Conservation (phyloP, 2,888 invertebrate species). For the Acanthosepion lycidas region DNA sequence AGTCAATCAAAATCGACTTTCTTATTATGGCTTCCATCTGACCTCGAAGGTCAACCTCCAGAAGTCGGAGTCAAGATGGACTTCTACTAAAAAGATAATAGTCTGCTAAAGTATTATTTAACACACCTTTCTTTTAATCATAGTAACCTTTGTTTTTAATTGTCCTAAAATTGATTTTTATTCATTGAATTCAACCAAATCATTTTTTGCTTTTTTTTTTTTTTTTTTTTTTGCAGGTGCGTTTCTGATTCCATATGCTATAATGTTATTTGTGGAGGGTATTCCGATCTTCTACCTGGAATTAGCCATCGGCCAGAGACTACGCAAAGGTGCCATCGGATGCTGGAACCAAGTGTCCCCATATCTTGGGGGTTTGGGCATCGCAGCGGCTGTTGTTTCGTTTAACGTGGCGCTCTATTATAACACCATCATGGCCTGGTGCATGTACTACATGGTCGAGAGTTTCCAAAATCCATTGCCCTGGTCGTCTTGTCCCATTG, state of each 20-base stretch:
- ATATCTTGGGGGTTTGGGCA: slow-evolving; percentile 93
- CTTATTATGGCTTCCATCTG: too few species aligned
- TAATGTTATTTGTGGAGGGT: slow-evolving; percentile 89
- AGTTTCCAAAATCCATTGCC: slow-evolving; percentile 90
- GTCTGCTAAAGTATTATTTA: too few species aligned
- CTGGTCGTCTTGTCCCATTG: slow-evolving; percentile 87
- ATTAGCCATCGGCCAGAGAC: slow-evolving; percentile 93
- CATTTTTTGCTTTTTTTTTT: too few species aligned
- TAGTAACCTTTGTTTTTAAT: too few species aligned
- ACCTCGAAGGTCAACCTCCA: too few species aligned
- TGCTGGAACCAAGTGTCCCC: slow-evolving; percentile 96
- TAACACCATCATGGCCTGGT: slow-evolving; percentile 98
- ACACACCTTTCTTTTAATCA: too few species aligned
- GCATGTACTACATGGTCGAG: slow-evolving; percentile 92
- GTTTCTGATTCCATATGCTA: slow-evolving; percentile 94
- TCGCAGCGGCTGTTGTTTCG: slow-evolving; percentile 92
- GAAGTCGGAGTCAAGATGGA: too few species aligned
- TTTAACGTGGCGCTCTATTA: slow-evolving; percentile 95
- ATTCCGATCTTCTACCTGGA: slow-evolving; percentile 94
- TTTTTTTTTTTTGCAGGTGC: slow-evolving; percentile 81
- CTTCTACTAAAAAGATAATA: too few species aligned
- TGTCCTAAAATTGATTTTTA: not conserved
- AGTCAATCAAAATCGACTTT: too few species aligned
- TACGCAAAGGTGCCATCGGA: slow-evolving; percentile 90
- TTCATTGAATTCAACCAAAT: not conserved